A percentile compares a stretch with the other conserved stretches of the same genome.
Evolutionary conservation across 1,140 invertebrate species (phyloP).

Genomic region (Caerostris extrusa): DNA sequence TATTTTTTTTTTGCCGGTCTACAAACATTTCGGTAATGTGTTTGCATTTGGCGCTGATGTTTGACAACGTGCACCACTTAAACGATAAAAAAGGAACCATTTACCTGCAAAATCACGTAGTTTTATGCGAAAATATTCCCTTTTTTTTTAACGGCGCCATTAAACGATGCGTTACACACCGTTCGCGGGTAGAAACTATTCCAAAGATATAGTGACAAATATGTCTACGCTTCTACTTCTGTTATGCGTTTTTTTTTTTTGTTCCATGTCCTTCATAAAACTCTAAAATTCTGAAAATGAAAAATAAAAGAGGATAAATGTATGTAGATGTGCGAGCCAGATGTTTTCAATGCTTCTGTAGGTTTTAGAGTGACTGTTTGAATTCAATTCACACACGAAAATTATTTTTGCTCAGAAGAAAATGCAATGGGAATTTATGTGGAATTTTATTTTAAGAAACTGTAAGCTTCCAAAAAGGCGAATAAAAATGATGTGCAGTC

Average conservation of each 20-base stretch:
- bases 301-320: conserved; percentile 2
- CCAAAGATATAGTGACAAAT: conserved; percentile 25
- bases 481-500: no score
- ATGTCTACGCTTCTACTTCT: not conserved
- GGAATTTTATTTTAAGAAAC: not conserved
- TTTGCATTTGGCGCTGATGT: conserved; percentile 65
- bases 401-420: not conserved
- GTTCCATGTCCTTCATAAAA: not conserved
- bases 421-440: not conserved
- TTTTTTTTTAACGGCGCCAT: conserved; percentile 71
- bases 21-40: conserved; percentile 69
- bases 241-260: not conserved
- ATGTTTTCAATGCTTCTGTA: not conserved
- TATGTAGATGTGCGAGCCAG: not conserved
- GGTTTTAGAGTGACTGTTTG: not conserved
- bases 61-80: conserved; percentile 67
- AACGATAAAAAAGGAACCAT: conserved; percentile 57
- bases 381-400: conserved; percentile 34
- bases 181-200: not conserved
- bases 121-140: conserved; percentile 68
- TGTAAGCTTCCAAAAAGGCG: not conserved
- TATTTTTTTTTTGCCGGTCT: not conserved
- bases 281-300: conserved; percentile 4
- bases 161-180: conserved; percentile 57
- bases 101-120: conserved; percentile 68